Base-by-base conservation (phyloP, 2,888 invertebrate species). In the Hypena proboscidalis region DNA sequence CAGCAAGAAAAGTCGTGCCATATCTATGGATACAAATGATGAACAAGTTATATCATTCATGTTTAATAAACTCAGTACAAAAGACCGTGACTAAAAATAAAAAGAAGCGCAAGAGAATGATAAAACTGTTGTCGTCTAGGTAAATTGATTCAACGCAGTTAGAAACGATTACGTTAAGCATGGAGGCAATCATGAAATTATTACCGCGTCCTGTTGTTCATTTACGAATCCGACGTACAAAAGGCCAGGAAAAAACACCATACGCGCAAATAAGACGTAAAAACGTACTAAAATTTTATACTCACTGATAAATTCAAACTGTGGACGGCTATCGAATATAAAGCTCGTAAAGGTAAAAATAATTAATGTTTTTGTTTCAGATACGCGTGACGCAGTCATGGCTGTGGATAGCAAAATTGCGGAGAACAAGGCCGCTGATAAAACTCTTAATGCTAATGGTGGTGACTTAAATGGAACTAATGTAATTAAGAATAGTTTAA, bases 131-230 rank as follows among this genome's bases (percentile, higher is more conserved):
- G 73, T 76, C 47, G 63, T 60, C 76, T 71, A 72, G 71, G 82
- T 80, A 83, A 85, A 84, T 74, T 74, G 72, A 82, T 82, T 80
- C 78, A 65, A 71, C 59, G 64, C 62, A 73, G 67, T 62, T 72
- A 67, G 63, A 71, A 62, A 77, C 75, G 73, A 85, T 87, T 85
- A 85, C 80, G 68, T 57, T 79, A 83, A 86, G 78, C 77, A 84
- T 77, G 69, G 63, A 64, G 64, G 74, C 77, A 85, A 87, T 88
- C 83, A 87, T 86, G 71, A 67, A 77, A 87, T 83, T 81, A 87
- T 88, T 87, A 85, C 81, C 52, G 52, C 80, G 77, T 89, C 89
- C 89, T 85, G 85, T 70, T 71, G 66, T 77, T 76, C 76, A 81
- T 85, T 84, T 82, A 78, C 70, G 72, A 80, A 85, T 82, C 74